These are phyloP conservation scores for Dendropsophus ebraccatus DNA, from an alignment of 2,113 vertebrate genomes.

Conservation along the genomic window DNA sequence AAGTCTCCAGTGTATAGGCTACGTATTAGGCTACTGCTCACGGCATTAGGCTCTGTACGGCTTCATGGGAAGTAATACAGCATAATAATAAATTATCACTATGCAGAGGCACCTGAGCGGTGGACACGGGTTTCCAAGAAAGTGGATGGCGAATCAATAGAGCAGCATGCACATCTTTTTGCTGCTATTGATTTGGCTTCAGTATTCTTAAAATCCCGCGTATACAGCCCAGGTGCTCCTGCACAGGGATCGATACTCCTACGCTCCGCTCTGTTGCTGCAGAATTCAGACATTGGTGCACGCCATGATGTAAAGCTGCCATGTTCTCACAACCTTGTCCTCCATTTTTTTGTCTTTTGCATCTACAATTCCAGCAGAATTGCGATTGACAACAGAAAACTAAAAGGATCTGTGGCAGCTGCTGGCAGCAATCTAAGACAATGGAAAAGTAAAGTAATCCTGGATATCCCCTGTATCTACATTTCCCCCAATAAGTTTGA, in stretches of 20 bases:
- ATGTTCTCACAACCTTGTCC: background rate
- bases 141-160: background rate
- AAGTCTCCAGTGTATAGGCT: background rate
- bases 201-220: background rate
- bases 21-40: background rate
- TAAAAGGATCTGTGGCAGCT: constrained; percentile 11
- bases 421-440: too few species aligned
- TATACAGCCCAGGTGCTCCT: background rate
- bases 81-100: background rate
- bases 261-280: background rate
- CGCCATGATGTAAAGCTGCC: background rate
- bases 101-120: background rate
- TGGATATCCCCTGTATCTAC: too few species aligned
- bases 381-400: background rate
- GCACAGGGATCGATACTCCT: background rate
- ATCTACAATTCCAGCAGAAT: background rate
- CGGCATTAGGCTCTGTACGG: background rate
- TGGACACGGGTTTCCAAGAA: background rate
- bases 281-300: background rate
- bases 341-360: background rate
- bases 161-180: background rate
- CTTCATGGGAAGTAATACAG: background rate
- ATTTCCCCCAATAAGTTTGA: too few species aligned
- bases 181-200: background rate
- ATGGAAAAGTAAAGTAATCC: too few species aligned